Percentiles rank a stretch among this genome's conserved stretches.
Evolutionary conservation across 2,113 vertebrate species (phyloP).

Genomic region (Lota lota): DNA sequence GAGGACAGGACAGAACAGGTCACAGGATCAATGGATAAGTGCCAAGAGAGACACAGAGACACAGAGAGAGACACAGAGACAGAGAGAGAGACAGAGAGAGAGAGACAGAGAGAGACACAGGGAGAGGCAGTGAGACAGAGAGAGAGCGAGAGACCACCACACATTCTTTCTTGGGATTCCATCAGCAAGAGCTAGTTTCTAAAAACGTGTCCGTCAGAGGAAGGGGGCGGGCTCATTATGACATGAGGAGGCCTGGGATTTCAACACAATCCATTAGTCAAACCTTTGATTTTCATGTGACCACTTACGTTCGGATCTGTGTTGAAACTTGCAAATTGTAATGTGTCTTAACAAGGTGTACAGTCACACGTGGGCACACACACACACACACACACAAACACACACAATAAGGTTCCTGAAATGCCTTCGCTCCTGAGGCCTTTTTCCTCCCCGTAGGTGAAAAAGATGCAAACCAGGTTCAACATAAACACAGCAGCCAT

Average conservation of each 20-base stretch:
- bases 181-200: too few species aligned
- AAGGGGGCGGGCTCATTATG: background rate
- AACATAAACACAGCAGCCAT: background rate
- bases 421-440: conserved; percentile 9
- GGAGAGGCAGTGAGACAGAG: background rate
- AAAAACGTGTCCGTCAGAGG: background rate
- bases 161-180: conserved; percentile 17
- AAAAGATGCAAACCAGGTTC: background rate
- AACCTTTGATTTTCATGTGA: too few species aligned
- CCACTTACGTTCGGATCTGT: too few species aligned
- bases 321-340: too few species aligned
- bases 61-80: too few species aligned
- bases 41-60: too few species aligned
- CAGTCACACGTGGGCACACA: conserved; percentile 1
- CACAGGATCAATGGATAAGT: too few species aligned
- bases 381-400: conserved; percentile 20
- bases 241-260: conserved; percentile 10
- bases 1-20: conserved; percentile 16
- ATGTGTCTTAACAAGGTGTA: too few species aligned
- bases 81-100: too few species aligned
- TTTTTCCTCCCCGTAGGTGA: background rate
- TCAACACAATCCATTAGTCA: background rate
- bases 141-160: conserved; percentile 22
- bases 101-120: background rate
- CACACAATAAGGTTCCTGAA: conserved; percentile 9